phyloP scores from a whole-genome alignment of 2,888 invertebrate species.

The Euphydryas editha region DNA sequence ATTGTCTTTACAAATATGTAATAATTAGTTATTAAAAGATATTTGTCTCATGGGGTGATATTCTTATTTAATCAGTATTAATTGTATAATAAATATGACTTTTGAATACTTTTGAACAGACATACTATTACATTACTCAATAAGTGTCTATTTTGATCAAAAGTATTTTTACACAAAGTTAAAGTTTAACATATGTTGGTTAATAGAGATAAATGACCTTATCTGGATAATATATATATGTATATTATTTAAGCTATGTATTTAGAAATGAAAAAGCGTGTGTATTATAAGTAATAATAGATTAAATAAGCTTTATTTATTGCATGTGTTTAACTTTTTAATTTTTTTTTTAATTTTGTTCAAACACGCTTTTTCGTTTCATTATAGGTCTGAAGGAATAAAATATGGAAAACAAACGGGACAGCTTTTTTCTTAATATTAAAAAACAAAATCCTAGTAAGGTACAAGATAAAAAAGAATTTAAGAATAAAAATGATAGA shows the following conservation, averaged over 20 bases:
- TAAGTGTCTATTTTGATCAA: no score
- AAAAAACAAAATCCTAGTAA: slow-evolving; percentile 52
- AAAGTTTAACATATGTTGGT: no score
- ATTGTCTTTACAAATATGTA: no score
- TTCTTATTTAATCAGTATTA: no score
- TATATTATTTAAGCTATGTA: neutral
- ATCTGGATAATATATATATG: neutral
- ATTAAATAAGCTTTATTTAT: slow-evolving; percentile 42
- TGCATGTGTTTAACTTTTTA: slow-evolving; percentile 37
- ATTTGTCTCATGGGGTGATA: no score
- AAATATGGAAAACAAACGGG: slow-evolving; percentile 68
- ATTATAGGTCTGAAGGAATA: slow-evolving; percentile 71
- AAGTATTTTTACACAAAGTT: no score
- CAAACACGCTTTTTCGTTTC: slow-evolving; percentile 81
- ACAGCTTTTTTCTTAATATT: slow-evolving; percentile 64
- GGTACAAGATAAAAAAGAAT: slow-evolving; percentile 36
- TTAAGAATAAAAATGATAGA: slow-evolving; percentile 49
- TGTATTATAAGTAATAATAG: slow-evolving; percentile 42
- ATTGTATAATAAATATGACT: no score
- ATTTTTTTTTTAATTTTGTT: slow-evolving; percentile 45
- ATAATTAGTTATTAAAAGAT: no score
- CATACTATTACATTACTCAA: no score
- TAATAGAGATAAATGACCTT: neutral
- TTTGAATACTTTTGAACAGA: no score
- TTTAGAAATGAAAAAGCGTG: slow-evolving; percentile 72